phyloP scores from a whole-genome alignment of 2,888 invertebrate genomes.

The Phyllotreta striolata region DNA sequence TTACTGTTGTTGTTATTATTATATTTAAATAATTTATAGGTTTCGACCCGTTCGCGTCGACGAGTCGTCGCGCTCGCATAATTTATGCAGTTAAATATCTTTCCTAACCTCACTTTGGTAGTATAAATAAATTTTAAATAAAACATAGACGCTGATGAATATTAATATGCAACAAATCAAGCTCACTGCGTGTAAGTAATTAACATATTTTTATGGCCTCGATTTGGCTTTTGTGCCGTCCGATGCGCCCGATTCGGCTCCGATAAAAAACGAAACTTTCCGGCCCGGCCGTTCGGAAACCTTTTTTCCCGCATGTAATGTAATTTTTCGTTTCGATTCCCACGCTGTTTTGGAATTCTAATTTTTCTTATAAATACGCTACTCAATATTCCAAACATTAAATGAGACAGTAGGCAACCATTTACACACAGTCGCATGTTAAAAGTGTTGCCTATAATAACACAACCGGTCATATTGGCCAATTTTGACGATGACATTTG shows the following conservation, averaged over 20 bases:
- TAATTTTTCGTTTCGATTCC: neutral
- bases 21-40: conserved; percentile 19
- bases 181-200: conserved; percentile 27
- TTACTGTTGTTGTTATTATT: no score
- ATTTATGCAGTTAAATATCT: conserved; percentile 28
- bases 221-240: conserved; percentile 14
- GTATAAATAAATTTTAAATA: conserved; percentile 36
- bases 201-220: conserved; percentile 31
- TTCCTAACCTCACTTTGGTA: conserved; percentile 30
- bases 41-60: conserved; percentile 17
- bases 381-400: conserved; percentile 3
- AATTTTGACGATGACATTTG: neutral
- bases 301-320: no score
- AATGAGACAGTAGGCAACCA: neutral
- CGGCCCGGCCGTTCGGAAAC: no score
- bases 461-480: neutral
- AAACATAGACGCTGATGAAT: conserved; percentile 36
- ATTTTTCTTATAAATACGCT: conserved; percentile 1
- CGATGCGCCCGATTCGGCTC: neutral
- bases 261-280: neutral
- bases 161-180: conserved; percentile 34
- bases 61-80: conserved; percentile 16
- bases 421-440: neutral
- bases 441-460: neutral
- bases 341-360: neutral